phyloP scores from a whole-genome alignment of 2,797 vertebrate genomes.

The Sebastes reedi region DNA sequence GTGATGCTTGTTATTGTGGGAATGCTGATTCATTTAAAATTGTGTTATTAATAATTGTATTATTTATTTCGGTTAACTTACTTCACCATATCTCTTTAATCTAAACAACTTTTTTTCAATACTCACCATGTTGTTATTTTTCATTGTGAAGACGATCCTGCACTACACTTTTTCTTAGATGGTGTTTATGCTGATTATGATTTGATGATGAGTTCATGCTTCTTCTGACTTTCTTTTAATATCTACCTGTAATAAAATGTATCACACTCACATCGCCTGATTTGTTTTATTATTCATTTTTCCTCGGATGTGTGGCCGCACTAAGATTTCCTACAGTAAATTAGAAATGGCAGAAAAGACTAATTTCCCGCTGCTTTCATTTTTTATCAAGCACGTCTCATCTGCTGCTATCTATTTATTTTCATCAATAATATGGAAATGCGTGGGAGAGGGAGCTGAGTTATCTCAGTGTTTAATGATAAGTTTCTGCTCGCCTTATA shows the following conservation, averaged over 20 bases:
- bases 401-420: background rate
- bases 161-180: no score
- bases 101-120: background rate
- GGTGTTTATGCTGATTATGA: no score
- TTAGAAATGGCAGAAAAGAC: no score
- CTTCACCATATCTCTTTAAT: background rate
- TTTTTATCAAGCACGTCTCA: no score
- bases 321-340: no score
- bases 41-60: background rate
- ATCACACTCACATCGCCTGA: background rate
- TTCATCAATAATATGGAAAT: background rate
- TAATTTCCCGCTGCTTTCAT: no score
- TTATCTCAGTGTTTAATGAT: background rate
- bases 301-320: no score
- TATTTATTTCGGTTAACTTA: background rate
- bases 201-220: background rate
- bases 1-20: background rate
- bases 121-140: background rate
- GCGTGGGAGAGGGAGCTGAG: background rate
- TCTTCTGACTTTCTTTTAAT: background rate
- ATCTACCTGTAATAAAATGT: background rate
- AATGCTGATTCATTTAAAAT: no score
- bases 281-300: background rate
- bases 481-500: background rate
- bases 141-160: no score